Conservation (phyloP, 92 coral and sea anemone genomes). For the Palythoa grandiflora region DNA sequence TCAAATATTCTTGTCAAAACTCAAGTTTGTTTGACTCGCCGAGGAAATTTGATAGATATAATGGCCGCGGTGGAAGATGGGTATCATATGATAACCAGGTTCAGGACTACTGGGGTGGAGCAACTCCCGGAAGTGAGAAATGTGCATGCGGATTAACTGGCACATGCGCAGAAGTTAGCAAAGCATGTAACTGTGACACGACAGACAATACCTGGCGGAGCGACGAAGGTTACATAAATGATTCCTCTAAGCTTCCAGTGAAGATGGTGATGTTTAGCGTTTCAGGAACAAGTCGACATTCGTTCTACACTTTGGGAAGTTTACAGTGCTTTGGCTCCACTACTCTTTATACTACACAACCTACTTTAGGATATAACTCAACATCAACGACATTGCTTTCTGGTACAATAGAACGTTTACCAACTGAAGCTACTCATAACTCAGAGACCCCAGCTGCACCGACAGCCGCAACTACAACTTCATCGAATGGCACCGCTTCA, state of each 20-base stretch:
- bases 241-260: slow-evolving; percentile 72
- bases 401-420: background rate
- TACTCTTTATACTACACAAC: slow-evolving; percentile 31
- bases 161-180: slow-evolving; percentile 70
- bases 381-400: slow-evolving; percentile 37
- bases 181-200: slow-evolving; percentile 81
- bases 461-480: background rate
- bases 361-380: slow-evolving; percentile 13
- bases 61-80: slow-evolving; percentile 94
- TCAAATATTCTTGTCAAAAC: slow-evolving; percentile 74
- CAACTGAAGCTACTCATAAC: background rate
- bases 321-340: slow-evolving; percentile 85
- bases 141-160: slow-evolving; percentile 83
- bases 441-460: background rate
- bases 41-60: slow-evolving; percentile 57
- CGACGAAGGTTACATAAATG: slow-evolving; percentile 78
- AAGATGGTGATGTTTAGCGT: slow-evolving; percentile 75
- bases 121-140: slow-evolving; percentile 78
- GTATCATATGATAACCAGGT: slow-evolving; percentile 76
- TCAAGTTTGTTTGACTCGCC: slow-evolving; percentile 84
- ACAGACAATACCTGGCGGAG: slow-evolving; percentile 70
- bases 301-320: slow-evolving; percentile 72
- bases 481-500: background rate
- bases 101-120: slow-evolving; percentile 92
- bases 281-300: slow-evolving; percentile 62